These are phyloP conservation scores for Piezodorus guildinii DNA, from an alignment of 1,140 invertebrate genomes.

Conservation along the genomic window DNA sequence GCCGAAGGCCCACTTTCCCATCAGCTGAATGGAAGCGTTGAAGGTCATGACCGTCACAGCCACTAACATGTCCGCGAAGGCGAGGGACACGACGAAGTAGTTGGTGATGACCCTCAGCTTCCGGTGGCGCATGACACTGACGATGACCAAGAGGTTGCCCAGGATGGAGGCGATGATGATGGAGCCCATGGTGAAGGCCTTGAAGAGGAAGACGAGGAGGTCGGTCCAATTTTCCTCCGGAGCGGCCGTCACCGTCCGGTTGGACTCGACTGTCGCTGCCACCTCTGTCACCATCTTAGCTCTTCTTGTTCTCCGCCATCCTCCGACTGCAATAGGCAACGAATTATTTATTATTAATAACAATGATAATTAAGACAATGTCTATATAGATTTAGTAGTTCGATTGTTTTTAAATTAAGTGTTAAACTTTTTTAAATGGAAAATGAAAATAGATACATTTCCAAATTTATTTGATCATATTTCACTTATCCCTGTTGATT, in stretches of 20 bases:
- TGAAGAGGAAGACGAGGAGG: conserved; percentile 8
- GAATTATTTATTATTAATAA: too few relatives aligned
- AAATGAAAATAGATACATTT: too few relatives aligned
- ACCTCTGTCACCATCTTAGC: too few relatives aligned
- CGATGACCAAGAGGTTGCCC: conserved; percentile 76
- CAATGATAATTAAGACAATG: too few relatives aligned
- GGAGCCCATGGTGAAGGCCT: conserved; percentile 46
- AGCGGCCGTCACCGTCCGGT: not conserved
- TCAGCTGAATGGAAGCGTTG: conserved; percentile 76
- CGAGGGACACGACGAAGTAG: conserved; percentile 87
- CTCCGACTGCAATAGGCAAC: too few relatives aligned
- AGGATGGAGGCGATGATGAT: conserved; percentile 79
- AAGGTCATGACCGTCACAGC: conserved; percentile 92
- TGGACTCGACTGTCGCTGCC: not conserved
- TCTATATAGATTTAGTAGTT: too few relatives aligned
- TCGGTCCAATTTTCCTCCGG: conserved; percentile 17
- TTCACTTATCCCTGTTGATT: too few relatives aligned
- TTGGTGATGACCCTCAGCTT: conserved; percentile 80
- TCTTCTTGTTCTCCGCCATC: too few relatives aligned
- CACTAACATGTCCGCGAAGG: conserved; percentile 83
- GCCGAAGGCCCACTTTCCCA: conserved; percentile 75
- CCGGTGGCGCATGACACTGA: conserved; percentile 57
- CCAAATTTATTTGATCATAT: too few relatives aligned
- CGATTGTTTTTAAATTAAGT: too few relatives aligned
- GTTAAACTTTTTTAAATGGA: too few relatives aligned